Percentiles rank a stretch among this genome's conserved stretches.
Evolutionary conservation across 2,888 invertebrate species (phyloP).

Genomic region (Oscheius myriophilus): DNA sequence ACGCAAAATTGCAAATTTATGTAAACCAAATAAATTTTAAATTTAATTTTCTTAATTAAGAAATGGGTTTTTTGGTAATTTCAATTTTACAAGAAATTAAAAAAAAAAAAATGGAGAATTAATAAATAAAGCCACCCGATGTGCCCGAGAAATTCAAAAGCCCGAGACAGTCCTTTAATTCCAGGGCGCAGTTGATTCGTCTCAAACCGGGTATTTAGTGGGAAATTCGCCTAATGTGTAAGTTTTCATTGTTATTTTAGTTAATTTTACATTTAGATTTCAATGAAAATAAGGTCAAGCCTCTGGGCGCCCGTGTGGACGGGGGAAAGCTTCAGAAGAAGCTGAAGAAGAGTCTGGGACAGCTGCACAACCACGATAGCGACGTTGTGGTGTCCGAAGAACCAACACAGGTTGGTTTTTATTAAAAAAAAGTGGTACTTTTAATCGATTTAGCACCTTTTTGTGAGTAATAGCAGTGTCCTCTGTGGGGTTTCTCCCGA

Average conservation of each 20-base stretch:
- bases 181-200: no score
- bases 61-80: no score
- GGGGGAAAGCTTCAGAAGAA: conserved; percentile 53
- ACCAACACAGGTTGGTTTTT: conserved; percentile 44
- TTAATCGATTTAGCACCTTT: conserved; percentile 45
- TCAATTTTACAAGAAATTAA: no score
- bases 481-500: conserved; percentile 58
- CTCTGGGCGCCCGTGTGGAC: conserved; percentile 39
- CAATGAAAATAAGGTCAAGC: conserved; percentile 48
- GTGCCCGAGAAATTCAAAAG: no score
- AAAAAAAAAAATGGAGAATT: no score
- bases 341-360: conserved; percentile 47
- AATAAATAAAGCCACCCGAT: no score
- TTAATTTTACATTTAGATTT: conserved; percentile 38
- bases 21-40: no score
- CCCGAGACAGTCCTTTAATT: no score
- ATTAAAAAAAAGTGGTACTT: background rate
- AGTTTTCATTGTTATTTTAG: background rate
- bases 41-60: no score
- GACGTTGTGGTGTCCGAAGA: conserved; percentile 44
- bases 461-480: conserved; percentile 60
- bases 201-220: no score
- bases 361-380: conserved; percentile 53
- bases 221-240: background rate
- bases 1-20: no score